A percentile compares a stretch with the other conserved stretches of the same genome.
phyloP scores from a whole-genome alignment of 2,888 invertebrate genomes.

The Homarus gammarus region DNA sequence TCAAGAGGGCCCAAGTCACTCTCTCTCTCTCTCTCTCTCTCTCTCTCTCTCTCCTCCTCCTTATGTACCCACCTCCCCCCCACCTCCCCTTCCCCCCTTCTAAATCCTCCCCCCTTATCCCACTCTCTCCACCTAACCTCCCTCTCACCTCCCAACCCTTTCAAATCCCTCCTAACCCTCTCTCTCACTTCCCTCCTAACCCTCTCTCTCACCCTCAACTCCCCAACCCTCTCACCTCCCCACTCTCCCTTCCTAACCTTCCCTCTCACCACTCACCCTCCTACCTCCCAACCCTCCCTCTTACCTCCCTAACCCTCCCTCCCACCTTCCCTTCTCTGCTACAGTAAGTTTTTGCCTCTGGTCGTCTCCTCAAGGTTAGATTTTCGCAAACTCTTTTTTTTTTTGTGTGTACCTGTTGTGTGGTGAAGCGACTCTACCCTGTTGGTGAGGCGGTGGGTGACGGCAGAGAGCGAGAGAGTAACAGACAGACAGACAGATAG shows the following conservation, averaged over 20 bases:
- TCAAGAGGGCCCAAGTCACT: too few species aligned
- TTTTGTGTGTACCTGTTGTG: constrained; percentile 49
- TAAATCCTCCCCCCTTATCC: too few species aligned
- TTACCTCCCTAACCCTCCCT: background rate
- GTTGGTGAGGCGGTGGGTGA: constrained; percentile 20
- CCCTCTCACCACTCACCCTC: constrained; percentile 16
- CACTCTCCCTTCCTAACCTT: background rate
- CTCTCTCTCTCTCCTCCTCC: background rate
- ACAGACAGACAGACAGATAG: background rate
- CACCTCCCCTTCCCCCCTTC: background rate
- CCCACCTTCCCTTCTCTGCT: background rate
- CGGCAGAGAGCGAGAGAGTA: constrained; percentile 1
- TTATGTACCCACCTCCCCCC: background rate
- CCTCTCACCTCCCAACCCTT: background rate
- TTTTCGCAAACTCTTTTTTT: constrained; percentile 48
- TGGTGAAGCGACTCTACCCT: constrained; percentile 2
- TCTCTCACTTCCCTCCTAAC: background rate
- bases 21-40: background rate
- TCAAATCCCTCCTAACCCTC: background rate
- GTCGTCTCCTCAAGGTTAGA: background rate
- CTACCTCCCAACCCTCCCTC: background rate
- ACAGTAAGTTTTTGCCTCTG: background rate
- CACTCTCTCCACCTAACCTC: background rate
- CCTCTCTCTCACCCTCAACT: background rate
- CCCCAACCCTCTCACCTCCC: background rate